A percentile compares a stretch with the other conserved stretches of the same genome.
phyloP scores from a whole-genome alignment of 2,113 vertebrate species.

The Ctenomys sociabilis region DNA sequence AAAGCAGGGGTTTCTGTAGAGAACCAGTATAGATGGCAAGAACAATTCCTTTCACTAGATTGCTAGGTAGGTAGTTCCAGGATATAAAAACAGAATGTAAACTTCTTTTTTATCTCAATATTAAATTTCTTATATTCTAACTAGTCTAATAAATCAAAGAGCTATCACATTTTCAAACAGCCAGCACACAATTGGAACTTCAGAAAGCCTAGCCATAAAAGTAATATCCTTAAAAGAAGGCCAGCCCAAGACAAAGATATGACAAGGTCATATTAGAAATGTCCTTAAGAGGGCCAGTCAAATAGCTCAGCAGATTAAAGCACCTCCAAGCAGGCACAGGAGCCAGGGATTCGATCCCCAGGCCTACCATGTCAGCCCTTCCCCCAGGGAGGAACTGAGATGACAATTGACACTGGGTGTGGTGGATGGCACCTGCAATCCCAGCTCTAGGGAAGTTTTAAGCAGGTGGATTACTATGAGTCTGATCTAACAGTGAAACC shows the following conservation, averaged over 20 bases:
- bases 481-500: too few relatives aligned
- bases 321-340: too few relatives aligned
- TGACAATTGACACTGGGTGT: too few relatives aligned
- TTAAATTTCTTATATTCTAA: background rate
- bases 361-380: too few relatives aligned
- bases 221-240: background rate
- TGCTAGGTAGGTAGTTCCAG: constrained; percentile 4
- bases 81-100: constrained; percentile 33
- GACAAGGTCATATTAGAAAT: background rate
- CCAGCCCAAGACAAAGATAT: background rate
- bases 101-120: constrained; percentile 6
- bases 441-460: too few relatives aligned
- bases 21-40: constrained; percentile 68
- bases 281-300: background rate
- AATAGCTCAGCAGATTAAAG: too few relatives aligned
- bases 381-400: too few relatives aligned
- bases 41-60: constrained; percentile 52
- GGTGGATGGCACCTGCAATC: too few relatives aligned
- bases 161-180: background rate
- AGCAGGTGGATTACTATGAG: too few relatives aligned
- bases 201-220: background rate
- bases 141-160: background rate
- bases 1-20: constrained; percentile 65
- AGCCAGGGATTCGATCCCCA: too few relatives aligned
- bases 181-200: background rate